phyloP scores from a whole-genome alignment of 1,140 invertebrate genomes.

The Ostrea edulis region DNA sequence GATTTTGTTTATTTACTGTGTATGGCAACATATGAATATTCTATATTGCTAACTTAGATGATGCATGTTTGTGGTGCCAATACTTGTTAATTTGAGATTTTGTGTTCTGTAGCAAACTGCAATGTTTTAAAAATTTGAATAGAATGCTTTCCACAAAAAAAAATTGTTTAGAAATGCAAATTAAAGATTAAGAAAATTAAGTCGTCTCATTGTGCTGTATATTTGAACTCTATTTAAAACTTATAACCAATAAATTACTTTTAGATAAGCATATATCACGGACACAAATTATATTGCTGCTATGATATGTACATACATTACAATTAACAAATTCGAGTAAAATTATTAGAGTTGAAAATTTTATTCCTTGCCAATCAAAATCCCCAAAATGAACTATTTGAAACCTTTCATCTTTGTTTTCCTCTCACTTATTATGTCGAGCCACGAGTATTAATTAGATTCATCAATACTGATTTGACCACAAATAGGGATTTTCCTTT shows the following conservation, averaged over 20 bases:
- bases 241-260: neutral
- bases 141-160: no score
- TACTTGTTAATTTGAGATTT: no score
- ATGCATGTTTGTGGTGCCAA: neutral
- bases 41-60: no score
- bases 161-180: no score
- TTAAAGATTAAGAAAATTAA: no score
- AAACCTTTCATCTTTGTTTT: slow-evolving; percentile 14
- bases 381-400: neutral
- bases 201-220: no score
- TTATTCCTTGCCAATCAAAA: slow-evolving; percentile 12
- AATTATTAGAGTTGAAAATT: slow-evolving; percentile 1
- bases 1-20: no score
- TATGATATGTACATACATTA: neutral
- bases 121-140: no score
- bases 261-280: neutral
- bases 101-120: no score
- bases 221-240: no score
- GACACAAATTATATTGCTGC: neutral
- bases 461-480: slow-evolving; percentile 18
- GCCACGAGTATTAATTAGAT: neutral
- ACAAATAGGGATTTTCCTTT: neutral
- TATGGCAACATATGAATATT: no score
- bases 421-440: neutral
- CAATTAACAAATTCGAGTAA: slow-evolving; percentile 6